These are phyloP conservation scores for Andrena dorsata DNA, from an alignment of 2,888 invertebrate species.

Conservation along the genomic window DNA sequence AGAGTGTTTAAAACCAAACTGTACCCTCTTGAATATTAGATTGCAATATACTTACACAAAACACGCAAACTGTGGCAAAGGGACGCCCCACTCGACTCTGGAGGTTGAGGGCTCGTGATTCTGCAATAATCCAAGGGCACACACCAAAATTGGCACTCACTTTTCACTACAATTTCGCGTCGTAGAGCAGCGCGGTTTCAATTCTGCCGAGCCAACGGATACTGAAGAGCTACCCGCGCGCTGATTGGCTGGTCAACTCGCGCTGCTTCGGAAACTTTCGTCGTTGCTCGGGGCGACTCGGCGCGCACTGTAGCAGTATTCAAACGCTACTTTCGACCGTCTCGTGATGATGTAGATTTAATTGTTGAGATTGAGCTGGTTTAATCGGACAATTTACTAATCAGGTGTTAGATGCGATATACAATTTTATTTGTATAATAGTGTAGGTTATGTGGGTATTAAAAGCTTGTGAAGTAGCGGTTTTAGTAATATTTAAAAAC, in stretches of 20 bases:
- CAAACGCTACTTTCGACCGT: background rate
- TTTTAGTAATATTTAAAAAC: background rate
- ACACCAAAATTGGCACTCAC: background rate
- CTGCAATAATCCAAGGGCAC: background rate
- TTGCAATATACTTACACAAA: background rate
- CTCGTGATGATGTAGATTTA: background rate
- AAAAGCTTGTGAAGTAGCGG: background rate
- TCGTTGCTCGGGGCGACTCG: background rate
- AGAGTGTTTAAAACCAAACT: background rate
- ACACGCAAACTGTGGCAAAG: background rate
- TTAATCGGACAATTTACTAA: background rate
- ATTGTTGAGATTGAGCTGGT: background rate
- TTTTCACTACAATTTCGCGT: background rate
- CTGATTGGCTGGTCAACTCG: background rate
- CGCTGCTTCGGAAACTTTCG: background rate
- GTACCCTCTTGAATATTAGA: background rate
- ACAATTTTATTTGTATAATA: background rate
- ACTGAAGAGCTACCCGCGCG: background rate
- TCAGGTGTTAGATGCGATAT: background rate
- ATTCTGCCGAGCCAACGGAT: background rate
- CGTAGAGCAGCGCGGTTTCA: background rate
- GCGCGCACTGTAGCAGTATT: background rate
- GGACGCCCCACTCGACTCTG: background rate
- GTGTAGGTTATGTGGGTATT: background rate
- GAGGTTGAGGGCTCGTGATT: background rate